Evolutionary conservation across 2,113 vertebrate species (phyloP).

Genomic region (Chelonoidis abingdonii): DNA sequence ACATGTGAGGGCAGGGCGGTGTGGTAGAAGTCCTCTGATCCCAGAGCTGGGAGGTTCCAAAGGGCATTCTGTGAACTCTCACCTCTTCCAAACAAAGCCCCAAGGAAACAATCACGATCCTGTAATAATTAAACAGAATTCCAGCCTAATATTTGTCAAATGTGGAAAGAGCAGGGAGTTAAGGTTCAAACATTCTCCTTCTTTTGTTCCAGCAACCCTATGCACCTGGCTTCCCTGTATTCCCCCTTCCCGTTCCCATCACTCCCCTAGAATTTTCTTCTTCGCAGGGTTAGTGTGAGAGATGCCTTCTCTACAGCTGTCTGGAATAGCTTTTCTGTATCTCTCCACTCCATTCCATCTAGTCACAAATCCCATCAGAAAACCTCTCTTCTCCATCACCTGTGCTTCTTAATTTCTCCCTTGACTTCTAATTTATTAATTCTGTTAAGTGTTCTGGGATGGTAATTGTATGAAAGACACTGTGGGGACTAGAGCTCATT

Average conservation of each 20-base stretch:
- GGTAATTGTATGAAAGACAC: neutral
- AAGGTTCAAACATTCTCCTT: neutral
- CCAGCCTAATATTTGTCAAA: neutral
- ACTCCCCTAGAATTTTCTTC: neutral
- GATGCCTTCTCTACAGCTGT: neutral
- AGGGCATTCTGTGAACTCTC: neutral
- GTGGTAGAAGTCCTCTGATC: neutral
- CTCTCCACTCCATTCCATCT: neutral
- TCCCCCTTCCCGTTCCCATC: neutral
- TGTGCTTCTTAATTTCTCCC: neutral
- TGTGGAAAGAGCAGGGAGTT: neutral
- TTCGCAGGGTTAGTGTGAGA: neutral
- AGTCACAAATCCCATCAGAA: neutral
- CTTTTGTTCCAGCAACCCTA: neutral
- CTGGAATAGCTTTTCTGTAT: neutral
- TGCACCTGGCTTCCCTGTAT: neutral
- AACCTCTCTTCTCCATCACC: neutral
- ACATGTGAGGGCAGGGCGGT: neutral
- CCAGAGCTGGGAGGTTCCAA: neutral
- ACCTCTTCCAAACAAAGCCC: neutral
- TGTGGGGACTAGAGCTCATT: neutral
- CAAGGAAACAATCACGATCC: neutral
- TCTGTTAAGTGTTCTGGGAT: neutral
- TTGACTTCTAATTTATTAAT: neutral
- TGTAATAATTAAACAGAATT: neutral